phyloP scores from a whole-genome alignment of 1,140 invertebrate species.

The Ips nitidus region DNA sequence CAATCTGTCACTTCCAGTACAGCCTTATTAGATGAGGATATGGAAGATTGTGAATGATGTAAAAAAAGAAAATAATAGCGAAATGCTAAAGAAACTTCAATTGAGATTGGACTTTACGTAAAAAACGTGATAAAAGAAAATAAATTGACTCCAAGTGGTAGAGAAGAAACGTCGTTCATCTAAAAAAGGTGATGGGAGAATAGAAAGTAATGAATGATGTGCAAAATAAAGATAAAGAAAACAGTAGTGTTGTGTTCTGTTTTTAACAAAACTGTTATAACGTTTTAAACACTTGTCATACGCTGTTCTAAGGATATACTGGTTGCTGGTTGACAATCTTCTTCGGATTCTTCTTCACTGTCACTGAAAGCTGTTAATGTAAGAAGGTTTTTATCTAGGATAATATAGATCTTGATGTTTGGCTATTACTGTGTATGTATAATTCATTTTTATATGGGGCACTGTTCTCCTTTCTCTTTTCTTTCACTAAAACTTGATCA shows the following conservation, averaged over 20 bases:
- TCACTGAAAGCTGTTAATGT: not conserved
- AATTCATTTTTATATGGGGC: not conserved
- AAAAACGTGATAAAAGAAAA: slow-evolving; percentile 20
- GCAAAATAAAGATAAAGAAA: not conserved
- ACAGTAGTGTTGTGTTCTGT: no score
- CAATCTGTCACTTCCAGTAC: not conserved
- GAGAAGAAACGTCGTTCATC: slow-evolving; percentile 17
- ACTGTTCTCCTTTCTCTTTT: not conserved
- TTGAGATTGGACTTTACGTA: slow-evolving; percentile 5
- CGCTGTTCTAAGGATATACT: no score
- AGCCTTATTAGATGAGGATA: not conserved
- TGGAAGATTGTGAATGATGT: not conserved
- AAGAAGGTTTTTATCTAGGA: not conserved
- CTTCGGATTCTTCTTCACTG: no score
- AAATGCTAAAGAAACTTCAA: not conserved
- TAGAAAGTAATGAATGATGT: slow-evolving; percentile 8
- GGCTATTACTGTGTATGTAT: not conserved
- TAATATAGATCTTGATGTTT: no score
- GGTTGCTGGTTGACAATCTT: no score
- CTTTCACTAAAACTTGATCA: not conserved
- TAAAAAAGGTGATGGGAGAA: slow-evolving; percentile 10
- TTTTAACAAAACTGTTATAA: no score
- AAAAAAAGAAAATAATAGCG: slow-evolving; percentile 15
- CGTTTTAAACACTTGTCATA: no score
- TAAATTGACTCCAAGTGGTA: slow-evolving; percentile 12